phyloP scores from a whole-genome alignment of 2,113 vertebrate species.

The Oryzias curvinotus region DNA sequence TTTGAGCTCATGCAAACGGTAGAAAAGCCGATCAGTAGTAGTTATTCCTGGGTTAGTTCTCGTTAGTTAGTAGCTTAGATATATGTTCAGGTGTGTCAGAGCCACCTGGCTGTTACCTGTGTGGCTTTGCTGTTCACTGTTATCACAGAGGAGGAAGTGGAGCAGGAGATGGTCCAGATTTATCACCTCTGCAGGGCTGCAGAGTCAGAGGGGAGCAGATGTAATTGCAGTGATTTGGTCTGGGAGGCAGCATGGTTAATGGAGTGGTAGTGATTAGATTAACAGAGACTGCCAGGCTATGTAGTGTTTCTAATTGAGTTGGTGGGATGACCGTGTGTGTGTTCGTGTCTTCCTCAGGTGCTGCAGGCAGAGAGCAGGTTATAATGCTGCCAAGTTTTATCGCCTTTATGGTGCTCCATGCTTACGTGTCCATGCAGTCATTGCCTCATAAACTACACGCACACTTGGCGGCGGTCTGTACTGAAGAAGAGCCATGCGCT shows the following conservation, averaged over 20 bases:
- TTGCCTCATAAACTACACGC: constrained; percentile 35
- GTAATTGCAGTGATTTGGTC: constrained; percentile 37
- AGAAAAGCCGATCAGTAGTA: too few relatives aligned
- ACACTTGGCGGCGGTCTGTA: constrained; percentile 3
- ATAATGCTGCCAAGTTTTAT: constrained; percentile 17
- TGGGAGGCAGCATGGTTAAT: constrained; percentile 50
- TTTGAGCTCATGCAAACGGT: too few relatives aligned
- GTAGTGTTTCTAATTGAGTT: constrained; percentile 65
- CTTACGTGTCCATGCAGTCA: constrained; percentile 4
- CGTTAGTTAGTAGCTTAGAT: neutral
- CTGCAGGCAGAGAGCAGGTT: neutral
- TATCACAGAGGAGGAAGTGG: neutral
- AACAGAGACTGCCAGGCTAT: constrained; percentile 48
- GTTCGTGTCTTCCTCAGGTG: constrained; percentile 14
- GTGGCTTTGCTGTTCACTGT: neutral
- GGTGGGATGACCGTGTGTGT: constrained; percentile 12
- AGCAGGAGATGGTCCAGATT: constrained; percentile 13
- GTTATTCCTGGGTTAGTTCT: too few relatives aligned
- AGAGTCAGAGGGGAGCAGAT: constrained; percentile 35
- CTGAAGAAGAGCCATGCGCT: constrained; percentile 4
- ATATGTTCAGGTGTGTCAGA: neutral
- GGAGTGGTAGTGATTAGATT: constrained; percentile 61
- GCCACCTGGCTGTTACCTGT: neutral
- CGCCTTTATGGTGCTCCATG: constrained; percentile 8
- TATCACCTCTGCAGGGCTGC: constrained; percentile 33